Evolutionary conservation across 2,797 vertebrate species (phyloP).

Genomic region (Staurois parvus): DNA sequence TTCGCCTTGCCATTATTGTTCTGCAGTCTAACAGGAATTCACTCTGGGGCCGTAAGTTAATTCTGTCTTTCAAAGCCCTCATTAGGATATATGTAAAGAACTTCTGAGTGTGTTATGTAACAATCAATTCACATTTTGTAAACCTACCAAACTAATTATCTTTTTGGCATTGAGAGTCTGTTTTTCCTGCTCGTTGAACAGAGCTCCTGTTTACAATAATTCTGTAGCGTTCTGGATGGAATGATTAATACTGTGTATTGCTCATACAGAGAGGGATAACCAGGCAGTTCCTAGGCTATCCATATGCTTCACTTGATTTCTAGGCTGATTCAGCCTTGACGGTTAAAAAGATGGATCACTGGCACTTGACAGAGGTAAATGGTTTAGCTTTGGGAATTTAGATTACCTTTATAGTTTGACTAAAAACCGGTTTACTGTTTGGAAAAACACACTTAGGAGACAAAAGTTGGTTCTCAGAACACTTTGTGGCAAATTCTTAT

Average conservation of each 20-base stretch:
- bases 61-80: slow-evolving; percentile 45
- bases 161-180: slow-evolving; percentile 46
- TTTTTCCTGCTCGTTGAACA: slow-evolving; percentile 39
- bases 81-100: slow-evolving; percentile 54
- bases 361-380: not conserved
- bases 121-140: slow-evolving; percentile 60
- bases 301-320: slow-evolving; percentile 36
- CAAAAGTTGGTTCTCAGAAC: no score
- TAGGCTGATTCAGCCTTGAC: slow-evolving; percentile 4
- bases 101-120: slow-evolving; percentile 52
- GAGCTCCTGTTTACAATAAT: slow-evolving; percentile 54
- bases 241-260: slow-evolving; percentile 42
- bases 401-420: slow-evolving; percentile 29
- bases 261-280: slow-evolving; percentile 42
- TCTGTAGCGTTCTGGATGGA: slow-evolving; percentile 43
- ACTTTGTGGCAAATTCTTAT: no score
- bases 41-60: slow-evolving; percentile 15
- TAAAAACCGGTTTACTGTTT: not conserved
- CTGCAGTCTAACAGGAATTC: slow-evolving; percentile 17
- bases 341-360: slow-evolving; percentile 17
- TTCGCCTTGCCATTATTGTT: slow-evolving; percentile 27
- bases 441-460: no score
- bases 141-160: slow-evolving; percentile 58
- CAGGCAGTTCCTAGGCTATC: slow-evolving; percentile 29
- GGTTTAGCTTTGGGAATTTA: slow-evolving; percentile 26